Base-by-base conservation (phyloP, 1,140 invertebrate species). In the Sarcophaga peregrina region DNA sequence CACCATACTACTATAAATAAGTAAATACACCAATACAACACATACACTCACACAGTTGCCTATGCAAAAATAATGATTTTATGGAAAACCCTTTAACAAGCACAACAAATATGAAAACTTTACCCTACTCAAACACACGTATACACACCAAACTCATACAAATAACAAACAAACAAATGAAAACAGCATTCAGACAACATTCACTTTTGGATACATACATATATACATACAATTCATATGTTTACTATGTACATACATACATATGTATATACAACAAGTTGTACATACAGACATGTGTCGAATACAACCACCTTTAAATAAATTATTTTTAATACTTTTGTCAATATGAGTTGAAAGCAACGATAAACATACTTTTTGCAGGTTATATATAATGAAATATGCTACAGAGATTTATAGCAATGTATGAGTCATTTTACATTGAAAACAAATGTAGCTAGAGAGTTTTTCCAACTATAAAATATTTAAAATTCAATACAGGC, bases 281-380 rank as follows among this genome's bases (percentile, higher is more conserved):
- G n/a, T n/a, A 68, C 3, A 68, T 68, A 37, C 25, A 37, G n/a
- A 68, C n/a, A 68, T 68, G 8, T 68, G 62, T n/a, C 13, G 3
- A 58, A n/a, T 58, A 58, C 54, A 58, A 13, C 5, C 20, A 68
- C 62, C 17, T 68, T 68, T 68, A 68, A 25, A 68, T 68, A 68
- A 68, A 68, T 68, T 68, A 68, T 68, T 68, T 68, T 68, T 68
- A 68, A 68, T 68, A 68, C 62, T 68, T 68, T 68, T 68, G 62
- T 68, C 62, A 68, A 68, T 68, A 20, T 68, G 20, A 25, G 62
- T 68, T 68, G 62, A 68, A 68, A 68, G 62, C 62, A 68, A 68
- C 62, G 62, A 68, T 37, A 37, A 68, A n/a, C 62, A 68, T 20
- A 68, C 62, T 68, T 68, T 68, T 10, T 52, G 50, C 50, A 52